Evolutionary conservation across 1,140 invertebrate genomes (phyloP).

Genomic region (Dinothrombium tinctorium): DNA sequence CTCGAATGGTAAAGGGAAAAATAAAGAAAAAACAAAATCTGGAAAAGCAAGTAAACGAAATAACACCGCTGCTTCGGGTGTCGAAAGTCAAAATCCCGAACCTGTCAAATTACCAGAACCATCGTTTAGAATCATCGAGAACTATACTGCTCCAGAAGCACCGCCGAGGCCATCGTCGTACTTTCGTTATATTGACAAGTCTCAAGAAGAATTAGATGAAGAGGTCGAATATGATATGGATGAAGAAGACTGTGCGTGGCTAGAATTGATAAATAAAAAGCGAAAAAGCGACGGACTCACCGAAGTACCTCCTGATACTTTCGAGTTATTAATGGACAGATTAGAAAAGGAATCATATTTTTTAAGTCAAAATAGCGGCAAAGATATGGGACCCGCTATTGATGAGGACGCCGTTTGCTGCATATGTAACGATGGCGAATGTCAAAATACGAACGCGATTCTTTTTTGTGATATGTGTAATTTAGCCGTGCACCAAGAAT

Average conservation of each 20-base stretch:
- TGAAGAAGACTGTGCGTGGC: conserved; percentile 84
- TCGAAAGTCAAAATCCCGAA: background rate
- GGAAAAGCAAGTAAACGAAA: background rate
- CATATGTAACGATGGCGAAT: conserved; percentile 71
- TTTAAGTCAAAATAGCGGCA: conserved; percentile 38
- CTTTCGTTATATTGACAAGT: conserved; percentile 72
- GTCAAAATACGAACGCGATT: conserved; percentile 83
- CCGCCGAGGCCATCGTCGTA: conserved; percentile 52
- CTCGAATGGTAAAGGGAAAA: conserved; percentile 5
- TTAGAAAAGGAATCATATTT: conserved; percentile 95
- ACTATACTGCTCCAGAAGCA: conserved; percentile 52
- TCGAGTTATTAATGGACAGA: conserved; percentile 86
- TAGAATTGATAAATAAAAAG: conserved; percentile 61
- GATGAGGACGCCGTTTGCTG: conserved; percentile 96
- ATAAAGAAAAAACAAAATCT: background rate
- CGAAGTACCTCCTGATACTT: conserved; percentile 50
- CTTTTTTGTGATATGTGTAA: conserved; percentile 99
- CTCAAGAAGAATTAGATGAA: conserved; percentile 74
- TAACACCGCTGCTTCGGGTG: background rate
- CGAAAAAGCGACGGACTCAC: conserved; percentile 37
- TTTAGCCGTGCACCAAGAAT: conserved; percentile 93
- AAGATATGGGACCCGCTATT: conserved; percentile 32
- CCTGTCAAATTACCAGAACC: conserved; percentile 43
- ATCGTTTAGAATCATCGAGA: conserved; percentile 45
- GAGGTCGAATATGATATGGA: conserved; percentile 92